Conservation (phyloP, 1,140 invertebrate genomes). For the Zaprionus inermis region DNA sequence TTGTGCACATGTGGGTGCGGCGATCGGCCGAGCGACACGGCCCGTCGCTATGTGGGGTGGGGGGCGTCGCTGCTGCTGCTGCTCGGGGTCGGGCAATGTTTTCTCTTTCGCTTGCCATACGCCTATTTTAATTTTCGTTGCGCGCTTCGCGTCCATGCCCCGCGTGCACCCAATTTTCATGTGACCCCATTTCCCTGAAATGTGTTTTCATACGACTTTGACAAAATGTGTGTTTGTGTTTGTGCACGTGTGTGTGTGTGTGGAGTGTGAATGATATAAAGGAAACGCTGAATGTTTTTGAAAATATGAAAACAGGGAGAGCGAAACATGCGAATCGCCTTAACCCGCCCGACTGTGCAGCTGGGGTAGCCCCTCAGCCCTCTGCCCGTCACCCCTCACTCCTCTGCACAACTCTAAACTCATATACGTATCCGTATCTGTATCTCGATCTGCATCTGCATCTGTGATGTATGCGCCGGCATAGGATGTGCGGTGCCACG, state of each 20-base stretch:
- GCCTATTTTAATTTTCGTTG: conserved; percentile 73
- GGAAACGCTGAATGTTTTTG: conserved; percentile 43
- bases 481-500: conserved; percentile 65
- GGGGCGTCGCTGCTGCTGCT: neutral
- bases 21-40: conserved; percentile 63
- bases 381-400: neutral
- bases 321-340: conserved; percentile 65
- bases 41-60: neutral
- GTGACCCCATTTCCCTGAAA: conserved; percentile 77
- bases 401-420: neutral
- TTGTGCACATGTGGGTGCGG: conserved; percentile 71
- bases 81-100: conserved; percentile 32
- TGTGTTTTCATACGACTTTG: conserved; percentile 69
- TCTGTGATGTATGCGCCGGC: conserved; percentile 30
- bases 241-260: conserved; percentile 12
- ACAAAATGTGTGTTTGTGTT: conserved; percentile 44
- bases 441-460: conserved; percentile 24
- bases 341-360: conserved; percentile 65
- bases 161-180: conserved; percentile 59
- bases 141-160: conserved; percentile 7
- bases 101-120: conserved; percentile 64
- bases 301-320: conserved; percentile 29
- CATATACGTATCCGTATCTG: conserved; percentile 9
- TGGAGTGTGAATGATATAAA: conserved; percentile 14
- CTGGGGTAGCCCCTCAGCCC: conserved; percentile 40